Evolutionary conservation across 1,140 invertebrate species (phyloP), one percentile per base, ranked within the genome.

Genomic region (Thrips palmi): DNA sequence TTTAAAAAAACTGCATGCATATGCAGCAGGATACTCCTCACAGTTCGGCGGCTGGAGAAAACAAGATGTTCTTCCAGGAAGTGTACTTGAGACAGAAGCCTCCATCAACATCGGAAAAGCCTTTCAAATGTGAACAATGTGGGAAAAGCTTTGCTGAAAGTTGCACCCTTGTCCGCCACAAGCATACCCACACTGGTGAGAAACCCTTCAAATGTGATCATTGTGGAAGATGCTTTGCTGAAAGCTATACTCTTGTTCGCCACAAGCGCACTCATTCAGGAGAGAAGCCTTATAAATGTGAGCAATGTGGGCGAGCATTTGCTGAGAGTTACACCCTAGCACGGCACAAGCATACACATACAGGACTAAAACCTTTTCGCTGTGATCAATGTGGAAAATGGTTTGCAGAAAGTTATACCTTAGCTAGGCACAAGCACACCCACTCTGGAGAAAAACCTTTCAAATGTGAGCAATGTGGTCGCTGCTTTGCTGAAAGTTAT

Each of bases 261-360:
- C 45, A 47, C 22, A 34, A 39, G 29, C 33, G 40, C 7, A 40
- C 40, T 17, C 45, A 47, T 61, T 68, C 71, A 2, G 75, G 74
- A 2, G 67, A 72, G 43, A 77, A 76, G 48, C 72, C 74, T 1
- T 77, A 67, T 50, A 61, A 62, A 12, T 82, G 77, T 49, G 57
- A 59, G 27, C 65, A 68, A 36, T 81, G 77, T 49, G 53, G 39
- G 48, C 53, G 63, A 39, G 52, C 58, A n/a, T 70, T 70, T 48
- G 54, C 64, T 24, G 57, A 65, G 10, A 65, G 64, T 48, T 63
- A 60, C 21, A 67, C 61, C 3, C 51, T 68, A 15, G 61, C 57
- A 17, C 55, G 58, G 5, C 64, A 68, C 45, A 50, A 60, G 29
- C 52, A 55, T 43, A 61, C 56, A n/a, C 64, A 66, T 46, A 48